A percentile compares a stretch with the other conserved stretches of the same genome.
phyloP scores from a whole-genome alignment of 2,797 vertebrate species.

The Myripristis murdjan region DNA sequence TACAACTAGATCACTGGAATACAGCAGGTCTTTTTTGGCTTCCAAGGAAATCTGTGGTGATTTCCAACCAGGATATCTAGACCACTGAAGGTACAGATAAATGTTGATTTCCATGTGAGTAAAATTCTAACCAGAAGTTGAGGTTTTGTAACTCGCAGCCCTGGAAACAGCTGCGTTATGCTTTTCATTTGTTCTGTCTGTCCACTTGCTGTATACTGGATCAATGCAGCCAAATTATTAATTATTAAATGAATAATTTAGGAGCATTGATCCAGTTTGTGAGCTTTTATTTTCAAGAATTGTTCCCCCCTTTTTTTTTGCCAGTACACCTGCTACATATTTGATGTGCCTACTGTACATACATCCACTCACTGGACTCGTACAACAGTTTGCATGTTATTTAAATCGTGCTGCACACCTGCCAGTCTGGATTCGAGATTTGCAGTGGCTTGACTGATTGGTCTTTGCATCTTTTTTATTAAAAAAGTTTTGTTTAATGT shows the following conservation, averaged over 20 bases:
- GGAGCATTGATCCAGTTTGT: no score
- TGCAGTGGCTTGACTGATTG: no score
- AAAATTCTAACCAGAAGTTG: conserved; percentile 37
- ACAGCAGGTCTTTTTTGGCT: conserved; percentile 45
- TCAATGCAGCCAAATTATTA: no score
- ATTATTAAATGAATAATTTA: no score
- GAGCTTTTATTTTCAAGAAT: no score
- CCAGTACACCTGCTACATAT: no score
- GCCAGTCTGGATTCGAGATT: no score
- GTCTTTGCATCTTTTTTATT: no score
- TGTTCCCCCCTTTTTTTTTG: no score
- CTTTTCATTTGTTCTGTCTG: background rate
- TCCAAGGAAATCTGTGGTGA: conserved; percentile 7
- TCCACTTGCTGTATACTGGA: background rate
- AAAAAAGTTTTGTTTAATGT: no score
- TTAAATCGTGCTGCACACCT: background rate
- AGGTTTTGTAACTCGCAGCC: conserved; percentile 27
- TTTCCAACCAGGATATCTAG: background rate
- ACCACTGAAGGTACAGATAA: conserved; percentile 9
- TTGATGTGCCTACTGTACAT: no score
- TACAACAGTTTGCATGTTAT: background rate
- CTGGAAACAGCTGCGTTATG: background rate
- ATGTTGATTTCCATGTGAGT: conserved; percentile 18
- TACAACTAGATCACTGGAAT: conserved; percentile 21
- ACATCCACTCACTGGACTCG: background rate